These are phyloP conservation scores for Lordiphosa mommai DNA, from an alignment of 1,140 invertebrate species.

Conservation along the genomic window DNA sequence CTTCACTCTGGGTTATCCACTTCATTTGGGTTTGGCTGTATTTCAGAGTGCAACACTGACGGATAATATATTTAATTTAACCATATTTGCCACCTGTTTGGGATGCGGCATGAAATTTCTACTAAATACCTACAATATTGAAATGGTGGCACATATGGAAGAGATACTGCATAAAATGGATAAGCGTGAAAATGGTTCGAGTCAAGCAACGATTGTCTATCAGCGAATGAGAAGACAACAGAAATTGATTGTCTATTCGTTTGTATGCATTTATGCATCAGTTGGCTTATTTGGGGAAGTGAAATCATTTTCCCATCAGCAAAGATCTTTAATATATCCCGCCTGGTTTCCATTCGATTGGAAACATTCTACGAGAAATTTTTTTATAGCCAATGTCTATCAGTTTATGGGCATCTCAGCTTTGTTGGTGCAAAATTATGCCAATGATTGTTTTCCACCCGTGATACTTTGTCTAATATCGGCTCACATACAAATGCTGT, in stretches of 20 bases:
- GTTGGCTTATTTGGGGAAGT: conserved; percentile 46
- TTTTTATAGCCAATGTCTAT: conserved; percentile 45
- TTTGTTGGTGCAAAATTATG: conserved; percentile 50
- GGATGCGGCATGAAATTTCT: conserved; percentile 45
- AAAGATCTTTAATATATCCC: conserved; percentile 48
- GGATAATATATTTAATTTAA: conserved; percentile 50
- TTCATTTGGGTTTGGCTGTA: conserved; percentile 43
- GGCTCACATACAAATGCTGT: conserved; percentile 49
- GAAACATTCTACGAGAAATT: conserved; percentile 21
- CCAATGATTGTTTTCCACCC: conserved; percentile 49
- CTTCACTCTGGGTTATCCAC: conserved; percentile 47
- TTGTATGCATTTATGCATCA: conserved; percentile 33
- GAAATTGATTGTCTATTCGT: conserved; percentile 15
- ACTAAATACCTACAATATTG: conserved; percentile 42
- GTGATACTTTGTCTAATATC: conserved; percentile 51
- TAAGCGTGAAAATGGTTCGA: conserved; percentile 1
- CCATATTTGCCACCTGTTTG: conserved; percentile 27
- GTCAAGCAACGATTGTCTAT: conserved; percentile 24
- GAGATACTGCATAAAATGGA: conserved; percentile 36
- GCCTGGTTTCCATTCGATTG: conserved; percentile 69
- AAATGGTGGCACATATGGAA: conserved; percentile 37
- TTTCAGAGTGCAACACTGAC: conserved; percentile 31
- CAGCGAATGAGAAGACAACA: conserved; percentile 20
- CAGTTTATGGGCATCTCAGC: conserved; percentile 40
- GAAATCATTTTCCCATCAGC: conserved; percentile 31